Evolutionary conservation across 2,888 invertebrate genomes (phyloP).

Genomic region (Meganola albula): DNA sequence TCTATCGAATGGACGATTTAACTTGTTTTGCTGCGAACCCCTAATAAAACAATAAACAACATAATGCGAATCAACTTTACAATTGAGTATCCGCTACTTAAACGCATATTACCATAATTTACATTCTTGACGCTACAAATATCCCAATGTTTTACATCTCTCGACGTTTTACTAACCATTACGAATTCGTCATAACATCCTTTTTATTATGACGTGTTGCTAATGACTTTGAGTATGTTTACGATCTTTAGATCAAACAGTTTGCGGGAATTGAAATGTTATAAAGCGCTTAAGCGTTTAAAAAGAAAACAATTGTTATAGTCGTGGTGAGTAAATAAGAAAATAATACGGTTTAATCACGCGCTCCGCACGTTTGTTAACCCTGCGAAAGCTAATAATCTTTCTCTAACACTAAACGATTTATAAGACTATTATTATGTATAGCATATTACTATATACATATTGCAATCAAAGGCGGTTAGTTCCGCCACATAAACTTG

Average conservation of each 20-base stretch:
- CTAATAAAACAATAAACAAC: too few species aligned
- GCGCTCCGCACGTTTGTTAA: slow-evolving; percentile 30
- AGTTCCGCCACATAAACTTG: too few species aligned
- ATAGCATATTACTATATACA: too few species aligned
- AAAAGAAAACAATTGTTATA: slow-evolving; percentile 41
- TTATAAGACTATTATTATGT: too few species aligned
- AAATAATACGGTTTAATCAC: slow-evolving; percentile 32
- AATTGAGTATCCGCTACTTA: too few species aligned
- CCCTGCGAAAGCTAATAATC: slow-evolving; percentile 14
- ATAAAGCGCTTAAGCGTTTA: slow-evolving; percentile 30
- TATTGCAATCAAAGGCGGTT: too few species aligned
- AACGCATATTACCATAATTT: slow-evolving; percentile 16
- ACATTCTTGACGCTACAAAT: slow-evolving; percentile 19
- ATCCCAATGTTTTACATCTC: slow-evolving; percentile 19
- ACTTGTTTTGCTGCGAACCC: too few species aligned
- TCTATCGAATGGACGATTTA: too few species aligned
- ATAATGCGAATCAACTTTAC: too few species aligned
- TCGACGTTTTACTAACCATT: too few species aligned
- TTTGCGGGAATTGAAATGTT: slow-evolving; percentile 26
- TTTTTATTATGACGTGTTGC: slow-evolving; percentile 31
- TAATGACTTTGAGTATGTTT: slow-evolving; percentile 30
- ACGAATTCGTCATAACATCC: slow-evolving; percentile 30
- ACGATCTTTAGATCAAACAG: slow-evolving; percentile 30
- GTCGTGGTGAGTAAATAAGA: slow-evolving; percentile 42
- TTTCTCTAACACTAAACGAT: background rate